Evolutionary conservation across 2,113 vertebrate species (phyloP).

Genomic region (Nothobranchius furzeri): DNA sequence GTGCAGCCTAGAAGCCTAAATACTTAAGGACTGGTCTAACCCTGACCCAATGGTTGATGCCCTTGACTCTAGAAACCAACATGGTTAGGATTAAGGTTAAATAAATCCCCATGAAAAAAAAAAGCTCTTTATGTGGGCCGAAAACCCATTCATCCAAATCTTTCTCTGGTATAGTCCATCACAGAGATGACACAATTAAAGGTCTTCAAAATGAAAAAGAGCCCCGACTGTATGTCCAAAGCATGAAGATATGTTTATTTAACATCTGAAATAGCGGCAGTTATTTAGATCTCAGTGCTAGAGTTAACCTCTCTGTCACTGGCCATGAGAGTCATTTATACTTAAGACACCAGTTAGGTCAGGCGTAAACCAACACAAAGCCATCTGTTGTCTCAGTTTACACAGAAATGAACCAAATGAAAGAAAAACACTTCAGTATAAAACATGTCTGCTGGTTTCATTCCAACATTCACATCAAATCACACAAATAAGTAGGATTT

Average conservation of each 20-base stretch:
- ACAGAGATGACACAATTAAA: too few species aligned
- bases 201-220: too few species aligned
- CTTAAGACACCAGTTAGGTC: neutral
- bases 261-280: neutral
- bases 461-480: constrained; percentile 28
- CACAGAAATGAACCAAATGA: constrained; percentile 8
- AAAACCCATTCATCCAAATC: too few species aligned
- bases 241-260: neutral
- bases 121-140: too few species aligned
- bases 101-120: too few species aligned
- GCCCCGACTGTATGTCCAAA: neutral
- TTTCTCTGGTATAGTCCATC: too few species aligned
- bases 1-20: too few species aligned
- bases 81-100: too few species aligned
- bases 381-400: constrained; percentile 16
- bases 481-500: constrained; percentile 42
- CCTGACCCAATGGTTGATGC: too few species aligned
- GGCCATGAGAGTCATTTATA: neutral
- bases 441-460: constrained; percentile 16
- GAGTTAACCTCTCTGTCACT: neutral
- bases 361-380: neutral
- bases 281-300: neutral
- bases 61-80: too few species aligned
- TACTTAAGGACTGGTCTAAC: too few species aligned
- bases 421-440: neutral